Conservation (phyloP, 2,888 invertebrate genomes). For the Iphiclides podalirius region DNA sequence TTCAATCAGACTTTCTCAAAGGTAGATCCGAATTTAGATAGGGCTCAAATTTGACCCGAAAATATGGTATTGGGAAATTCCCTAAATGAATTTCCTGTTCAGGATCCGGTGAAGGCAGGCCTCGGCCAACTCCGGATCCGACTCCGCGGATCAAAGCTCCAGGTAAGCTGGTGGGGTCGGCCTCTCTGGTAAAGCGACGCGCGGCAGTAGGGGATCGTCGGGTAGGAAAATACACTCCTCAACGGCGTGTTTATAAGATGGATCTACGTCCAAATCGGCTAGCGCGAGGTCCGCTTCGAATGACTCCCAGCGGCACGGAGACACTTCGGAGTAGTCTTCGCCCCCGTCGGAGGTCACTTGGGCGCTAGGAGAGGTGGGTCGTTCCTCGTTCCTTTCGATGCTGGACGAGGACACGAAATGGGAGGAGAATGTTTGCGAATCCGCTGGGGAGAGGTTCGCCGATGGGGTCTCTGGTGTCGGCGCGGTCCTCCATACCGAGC, state of each 20-base stretch:
- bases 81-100: conserved; percentile 50
- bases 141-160: conserved; percentile 75
- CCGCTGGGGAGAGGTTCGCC: conserved; percentile 81
- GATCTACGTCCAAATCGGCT: conserved; percentile 81
- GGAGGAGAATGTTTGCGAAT: conserved; percentile 82
- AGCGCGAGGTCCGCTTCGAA: conserved; percentile 82
- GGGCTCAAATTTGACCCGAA: conserved; percentile 24
- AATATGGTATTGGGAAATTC: conserved; percentile 23
- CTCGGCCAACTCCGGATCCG: conserved; percentile 67
- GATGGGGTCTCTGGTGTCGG: conserved; percentile 85
- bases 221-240: conserved; percentile 82
- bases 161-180: conserved; percentile 80
- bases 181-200: conserved; percentile 72
- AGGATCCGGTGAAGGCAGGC: conserved; percentile 53
- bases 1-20: conserved; percentile 14
- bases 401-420: conserved; percentile 80
- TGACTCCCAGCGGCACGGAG: conserved; percentile 82
- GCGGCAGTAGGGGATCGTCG: conserved; percentile 79
- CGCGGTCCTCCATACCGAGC: conserved; percentile 68
- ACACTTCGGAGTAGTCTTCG: conserved; percentile 62
- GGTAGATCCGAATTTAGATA: conserved; percentile 24
- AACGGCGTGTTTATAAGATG: conserved; percentile 82
- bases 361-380: conserved; percentile 78
- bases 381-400: conserved; percentile 67
- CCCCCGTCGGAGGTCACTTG: conserved; percentile 79